Conservation (phyloP, 2,113 vertebrate genomes). For the Planiliza haematocheilus region DNA sequence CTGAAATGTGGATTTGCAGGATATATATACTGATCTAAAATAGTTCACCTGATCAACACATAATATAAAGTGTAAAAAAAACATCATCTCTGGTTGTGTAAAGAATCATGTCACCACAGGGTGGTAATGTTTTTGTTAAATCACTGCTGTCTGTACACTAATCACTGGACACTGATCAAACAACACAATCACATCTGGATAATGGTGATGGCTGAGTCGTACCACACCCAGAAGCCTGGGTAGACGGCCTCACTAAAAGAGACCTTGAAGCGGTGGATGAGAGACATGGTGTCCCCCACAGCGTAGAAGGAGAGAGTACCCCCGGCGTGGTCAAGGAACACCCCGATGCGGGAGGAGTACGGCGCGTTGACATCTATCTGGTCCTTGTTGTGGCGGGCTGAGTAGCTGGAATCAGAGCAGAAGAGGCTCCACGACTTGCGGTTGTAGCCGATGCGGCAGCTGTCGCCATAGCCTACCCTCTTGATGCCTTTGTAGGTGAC, state of each 20-base stretch:
- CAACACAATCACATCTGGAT: constrained; percentile 69
- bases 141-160: background rate
- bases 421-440: constrained; percentile 89
- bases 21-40: constrained; percentile 37
- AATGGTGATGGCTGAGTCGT: constrained; percentile 82
- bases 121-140: constrained; percentile 4
- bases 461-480: constrained; percentile 84
- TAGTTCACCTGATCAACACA: constrained; percentile 32
- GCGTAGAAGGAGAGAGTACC: constrained; percentile 85
- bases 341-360: constrained; percentile 83
- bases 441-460: constrained; percentile 87
- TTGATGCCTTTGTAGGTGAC: constrained; percentile 87
- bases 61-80: background rate
- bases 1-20: constrained; percentile 32
- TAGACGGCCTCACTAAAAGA: constrained; percentile 85
- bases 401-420: constrained; percentile 87
- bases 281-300: constrained; percentile 81
- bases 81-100: no score
- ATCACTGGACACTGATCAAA: constrained; percentile 19
- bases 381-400: constrained; percentile 86
- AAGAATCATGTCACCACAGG: background rate
- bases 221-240: constrained; percentile 89
- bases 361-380: constrained; percentile 79
- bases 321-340: constrained; percentile 83
- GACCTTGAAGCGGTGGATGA: constrained; percentile 84